Percentiles rank a stretch among this genome's conserved stretches.
Evolutionary conservation across 2,113 vertebrate genomes (phyloP).

Genomic region (Neotoma lepida): DNA sequence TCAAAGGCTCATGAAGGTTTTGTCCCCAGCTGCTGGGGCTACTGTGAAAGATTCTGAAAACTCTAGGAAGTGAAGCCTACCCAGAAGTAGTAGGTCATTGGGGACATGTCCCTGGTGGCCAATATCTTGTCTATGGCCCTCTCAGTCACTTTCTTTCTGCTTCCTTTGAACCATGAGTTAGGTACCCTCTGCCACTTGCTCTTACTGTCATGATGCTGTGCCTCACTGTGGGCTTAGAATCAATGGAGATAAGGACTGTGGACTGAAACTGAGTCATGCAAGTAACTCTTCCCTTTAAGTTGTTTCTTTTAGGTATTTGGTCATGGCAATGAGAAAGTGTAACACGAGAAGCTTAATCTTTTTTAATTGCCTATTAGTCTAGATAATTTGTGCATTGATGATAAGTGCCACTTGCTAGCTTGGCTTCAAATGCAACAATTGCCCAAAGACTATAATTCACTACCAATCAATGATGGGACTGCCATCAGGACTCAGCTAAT

Average conservation of each 20-base stretch:
- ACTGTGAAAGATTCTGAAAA: not conserved
- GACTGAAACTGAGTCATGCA: not conserved
- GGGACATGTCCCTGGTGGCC: not conserved
- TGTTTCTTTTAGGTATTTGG: not conserved
- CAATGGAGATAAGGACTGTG: not conserved
- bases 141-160: not conserved
- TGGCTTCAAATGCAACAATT: constrained; percentile 48
- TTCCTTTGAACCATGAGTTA: not conserved
- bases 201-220: not conserved
- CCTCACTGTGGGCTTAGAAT: not conserved
- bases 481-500: not conserved
- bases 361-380: constrained; percentile 39
- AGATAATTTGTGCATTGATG: constrained; percentile 50
- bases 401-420: constrained; percentile 28
- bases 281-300: not conserved
- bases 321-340: not conserved
- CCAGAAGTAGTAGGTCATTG: not conserved
- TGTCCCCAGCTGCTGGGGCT: too few relatives aligned
- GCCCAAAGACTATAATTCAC: constrained; percentile 26
- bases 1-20: not conserved
- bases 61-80: not conserved
- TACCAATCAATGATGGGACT: constrained; percentile 23
- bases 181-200: not conserved
- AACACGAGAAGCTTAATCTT: not conserved
- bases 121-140: not conserved